A percentile compares a stretch with the other conserved stretches of the same genome.
phyloP scores from a whole-genome alignment of 2,113 vertebrate species.

The Acinonyx jubatus region DNA sequence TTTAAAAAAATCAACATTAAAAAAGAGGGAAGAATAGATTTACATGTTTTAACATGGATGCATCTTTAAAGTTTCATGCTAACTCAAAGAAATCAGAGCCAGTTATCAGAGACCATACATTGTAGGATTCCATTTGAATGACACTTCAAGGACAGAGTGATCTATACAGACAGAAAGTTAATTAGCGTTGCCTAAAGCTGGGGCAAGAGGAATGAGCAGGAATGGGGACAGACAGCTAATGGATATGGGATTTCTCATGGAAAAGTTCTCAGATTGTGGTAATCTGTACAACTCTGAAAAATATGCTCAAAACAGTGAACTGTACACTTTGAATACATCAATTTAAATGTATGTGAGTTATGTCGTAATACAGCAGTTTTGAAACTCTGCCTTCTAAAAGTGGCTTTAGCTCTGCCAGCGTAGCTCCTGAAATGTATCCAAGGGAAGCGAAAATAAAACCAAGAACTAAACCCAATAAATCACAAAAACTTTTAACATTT shows the following conservation, averaged over 20 bases:
- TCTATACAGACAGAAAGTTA: not conserved
- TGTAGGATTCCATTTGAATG: not conserved
- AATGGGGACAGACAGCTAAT: not conserved
- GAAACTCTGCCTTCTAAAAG: conserved; percentile 31
- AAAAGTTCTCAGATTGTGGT: not conserved
- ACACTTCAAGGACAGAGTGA: not conserved
- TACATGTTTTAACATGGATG: not conserved
- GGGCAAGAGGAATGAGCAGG: not conserved
- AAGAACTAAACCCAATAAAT: conserved; percentile 34
- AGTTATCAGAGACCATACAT: not conserved
- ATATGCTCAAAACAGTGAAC: not conserved
- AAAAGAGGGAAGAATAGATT: not conserved
- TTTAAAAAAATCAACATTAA: no score
- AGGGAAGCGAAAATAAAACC: conserved; percentile 35
- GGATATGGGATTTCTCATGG: not conserved
- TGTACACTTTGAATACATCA: not conserved
- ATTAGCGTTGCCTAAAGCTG: not conserved
- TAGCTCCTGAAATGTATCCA: not conserved
- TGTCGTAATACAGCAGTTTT: conserved; percentile 2
- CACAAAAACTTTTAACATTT: conserved; percentile 1
- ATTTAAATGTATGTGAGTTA: not conserved
- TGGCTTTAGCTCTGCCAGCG: conserved; percentile 13
- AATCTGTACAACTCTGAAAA: not conserved
- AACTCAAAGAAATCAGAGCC: conserved; percentile 34
- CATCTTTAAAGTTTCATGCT: not conserved